Evolutionary conservation across 1,140 invertebrate species (phyloP), one percentile per base, ranked within the genome.

Genomic region (Hydropsyche tenuis): DNA sequence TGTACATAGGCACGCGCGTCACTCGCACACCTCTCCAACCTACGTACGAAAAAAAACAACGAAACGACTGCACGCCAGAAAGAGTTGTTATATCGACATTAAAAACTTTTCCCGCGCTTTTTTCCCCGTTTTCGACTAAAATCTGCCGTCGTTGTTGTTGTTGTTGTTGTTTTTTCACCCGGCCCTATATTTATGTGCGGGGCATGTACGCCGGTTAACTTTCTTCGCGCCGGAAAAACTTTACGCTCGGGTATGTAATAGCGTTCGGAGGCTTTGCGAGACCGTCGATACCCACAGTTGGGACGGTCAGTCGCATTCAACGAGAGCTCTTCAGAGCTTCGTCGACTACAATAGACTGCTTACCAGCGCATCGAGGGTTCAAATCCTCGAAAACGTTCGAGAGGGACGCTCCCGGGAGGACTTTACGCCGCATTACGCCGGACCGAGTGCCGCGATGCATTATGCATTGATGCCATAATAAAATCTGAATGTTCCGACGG

Each of bases 221-320:
- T 60, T 60, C 23, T 60, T 60, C 56, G 56, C 56, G 56, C 30
- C 7, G 56, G 56, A 60, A 60, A 37, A 25, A 60, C 56, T 60
- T 60, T 20, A 60, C 56, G 22, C 56, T 60, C 56, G 18, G 51
- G 1, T 22, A 12, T 56, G 51, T 12, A 16, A 9, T 9, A 56
- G 20, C 51, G 16, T 56, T 12, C 16, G 4, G 51, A 23, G 18
- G 51, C 51, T 22, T 56, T 23, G 4, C 12, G 4, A 16, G 16
- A 56, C 7, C 3, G 20, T 48, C 5, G 5, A 12, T 12, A 43
- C 16, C 12, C 45, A 48, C 14, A n/a, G 56, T 60, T 23, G 23
- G 23, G 23, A 23, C 56, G 56, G 3, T 60, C 51, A 56, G 51
- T 56, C 11, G 56, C 56, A 60, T 60, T 25, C 18, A 60, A 12